phyloP scores from a whole-genome alignment of 2,797 vertebrate genomes.

The Bovichtus diacanthus region DNA sequence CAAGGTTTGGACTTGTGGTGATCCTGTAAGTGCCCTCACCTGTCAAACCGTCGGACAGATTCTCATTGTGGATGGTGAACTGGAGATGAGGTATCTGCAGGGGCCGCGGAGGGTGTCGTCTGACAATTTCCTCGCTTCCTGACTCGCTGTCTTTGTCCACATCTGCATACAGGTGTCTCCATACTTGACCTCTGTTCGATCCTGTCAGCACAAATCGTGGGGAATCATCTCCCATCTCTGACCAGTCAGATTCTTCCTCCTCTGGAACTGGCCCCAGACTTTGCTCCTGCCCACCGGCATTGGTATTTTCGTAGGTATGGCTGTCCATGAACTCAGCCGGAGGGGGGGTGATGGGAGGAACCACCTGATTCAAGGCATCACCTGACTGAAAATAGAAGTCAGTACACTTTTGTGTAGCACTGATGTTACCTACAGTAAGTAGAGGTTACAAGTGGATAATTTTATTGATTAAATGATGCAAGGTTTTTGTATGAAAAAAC shows the following conservation, averaged over 20 bases:
- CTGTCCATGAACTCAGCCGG: constrained; percentile 84
- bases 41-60: constrained; percentile 38
- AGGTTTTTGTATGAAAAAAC: not conserved
- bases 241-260: constrained; percentile 87
- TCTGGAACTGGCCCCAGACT: constrained; percentile 82
- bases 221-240: constrained; percentile 81
- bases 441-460: constrained; percentile 32
- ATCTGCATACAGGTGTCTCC: constrained; percentile 70
- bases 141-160: constrained; percentile 78
- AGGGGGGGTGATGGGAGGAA: constrained; percentile 75
- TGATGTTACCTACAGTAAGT: constrained; percentile 70
- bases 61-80: constrained; percentile 78
- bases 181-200: constrained; percentile 63
- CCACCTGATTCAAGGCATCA: constrained; percentile 60
- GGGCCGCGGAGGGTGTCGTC: constrained; percentile 39
- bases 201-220: constrained; percentile 66
- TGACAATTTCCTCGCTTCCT: constrained; percentile 69
- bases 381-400: constrained; percentile 74
- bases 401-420: constrained; percentile 64
- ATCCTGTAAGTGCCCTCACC: constrained; percentile 62
- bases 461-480: constrained; percentile 16
- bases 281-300: constrained; percentile 70
- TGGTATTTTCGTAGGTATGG: constrained; percentile 67
- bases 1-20: constrained; percentile 51
- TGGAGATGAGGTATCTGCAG: constrained; percentile 81